A percentile compares a stretch with the other conserved stretches of the same genome.
These are phyloP conservation scores for Isoperla grammatica DNA, from an alignment of 2,888 invertebrate genomes.

Conservation along the genomic window DNA sequence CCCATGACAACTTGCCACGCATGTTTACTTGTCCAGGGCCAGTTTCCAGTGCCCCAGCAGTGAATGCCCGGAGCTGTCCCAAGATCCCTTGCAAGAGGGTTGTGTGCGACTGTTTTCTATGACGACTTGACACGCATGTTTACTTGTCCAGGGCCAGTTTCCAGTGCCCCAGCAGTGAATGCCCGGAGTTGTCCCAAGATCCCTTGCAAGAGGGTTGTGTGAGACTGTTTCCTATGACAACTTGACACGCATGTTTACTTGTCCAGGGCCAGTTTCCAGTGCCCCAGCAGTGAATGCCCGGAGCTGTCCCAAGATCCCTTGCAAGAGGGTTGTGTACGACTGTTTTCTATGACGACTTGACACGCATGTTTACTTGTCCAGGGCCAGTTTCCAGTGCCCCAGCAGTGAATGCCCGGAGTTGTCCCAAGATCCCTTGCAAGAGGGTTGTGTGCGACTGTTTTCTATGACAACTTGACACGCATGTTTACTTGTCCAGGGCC, in stretches of 20 bases:
- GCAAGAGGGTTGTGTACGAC: background rate
- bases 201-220: background rate
- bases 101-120: constrained; percentile 4
- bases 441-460: constrained; percentile 1
- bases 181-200: background rate
- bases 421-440: background rate
- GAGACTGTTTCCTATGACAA: too few species aligned
- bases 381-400: background rate
- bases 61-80: background rate
- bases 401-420: background rate
- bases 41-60: background rate
- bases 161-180: background rate
- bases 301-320: background rate
- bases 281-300: background rate
- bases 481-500: background rate
- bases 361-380: too few species aligned
- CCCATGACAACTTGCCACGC: background rate
- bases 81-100: background rate
- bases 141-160: background rate
- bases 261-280: background rate
- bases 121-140: too few species aligned
- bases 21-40: too few species aligned
- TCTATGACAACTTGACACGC: too few species aligned
- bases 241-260: too few species aligned
- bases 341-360: too few species aligned